A percentile compares a stretch with the other conserved stretches of the same genome.
These are phyloP conservation scores for Megathymus violae DNA, from an alignment of 1,140 invertebrate species.

Conservation along the genomic window DNA sequence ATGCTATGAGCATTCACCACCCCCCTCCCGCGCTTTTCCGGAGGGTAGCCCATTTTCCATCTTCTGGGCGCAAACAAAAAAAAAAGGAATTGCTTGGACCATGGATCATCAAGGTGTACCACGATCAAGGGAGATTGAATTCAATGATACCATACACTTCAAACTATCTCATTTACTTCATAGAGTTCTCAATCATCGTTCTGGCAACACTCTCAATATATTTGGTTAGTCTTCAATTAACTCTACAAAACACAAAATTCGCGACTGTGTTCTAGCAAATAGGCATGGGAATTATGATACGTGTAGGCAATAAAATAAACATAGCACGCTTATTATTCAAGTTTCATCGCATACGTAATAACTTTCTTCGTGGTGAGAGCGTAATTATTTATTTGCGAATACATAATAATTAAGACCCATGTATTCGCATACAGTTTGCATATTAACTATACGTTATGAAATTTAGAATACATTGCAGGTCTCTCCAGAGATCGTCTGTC, in stretches of 20 bases:
- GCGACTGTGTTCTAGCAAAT: neutral
- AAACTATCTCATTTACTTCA: too few species aligned
- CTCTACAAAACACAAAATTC: neutral
- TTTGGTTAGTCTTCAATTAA: neutral
- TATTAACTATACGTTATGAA: conserved; percentile 3
- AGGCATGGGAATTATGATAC: neutral
- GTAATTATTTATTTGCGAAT: conserved; percentile 24
- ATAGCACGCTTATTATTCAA: conserved; percentile 14
- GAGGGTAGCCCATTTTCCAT: too few species aligned
- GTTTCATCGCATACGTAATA: conserved; percentile 13
- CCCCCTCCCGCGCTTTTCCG: too few species aligned
- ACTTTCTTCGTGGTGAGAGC: conserved; percentile 24
- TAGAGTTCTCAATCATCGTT: neutral
- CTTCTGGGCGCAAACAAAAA: too few species aligned
- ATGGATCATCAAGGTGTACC: too few species aligned
- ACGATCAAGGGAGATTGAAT: too few species aligned
- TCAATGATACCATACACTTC: too few species aligned
- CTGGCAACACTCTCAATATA: neutral
- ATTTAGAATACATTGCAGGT: neutral
- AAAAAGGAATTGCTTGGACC: too few species aligned
- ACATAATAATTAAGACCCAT: conserved; percentile 14
- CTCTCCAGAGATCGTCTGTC: too few species aligned
- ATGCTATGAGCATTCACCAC: too few species aligned
- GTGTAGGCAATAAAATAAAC: neutral
- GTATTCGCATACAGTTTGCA: neutral